These are phyloP conservation scores for Caenorhabditis latens DNA, from an alignment of 1,140 invertebrate species.

Conservation along the genomic window DNA sequence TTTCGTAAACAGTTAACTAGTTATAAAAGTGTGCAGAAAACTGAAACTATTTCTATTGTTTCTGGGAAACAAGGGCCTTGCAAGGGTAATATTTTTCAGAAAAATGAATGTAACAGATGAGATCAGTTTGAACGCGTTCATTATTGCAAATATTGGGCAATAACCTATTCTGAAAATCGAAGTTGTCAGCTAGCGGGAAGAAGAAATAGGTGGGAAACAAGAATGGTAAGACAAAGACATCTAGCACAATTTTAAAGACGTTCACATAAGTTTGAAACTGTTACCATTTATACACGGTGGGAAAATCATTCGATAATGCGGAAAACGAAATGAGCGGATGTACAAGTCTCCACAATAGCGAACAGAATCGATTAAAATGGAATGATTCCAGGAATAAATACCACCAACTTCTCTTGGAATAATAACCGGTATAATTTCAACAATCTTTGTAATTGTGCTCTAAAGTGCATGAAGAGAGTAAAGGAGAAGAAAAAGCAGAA, in stretches of 20 bases:
- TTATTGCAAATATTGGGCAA: too few species aligned
- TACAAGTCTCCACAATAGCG: neutral
- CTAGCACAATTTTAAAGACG: slow-evolving; percentile 4
- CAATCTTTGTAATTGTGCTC: neutral
- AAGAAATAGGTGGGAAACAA: too few species aligned
- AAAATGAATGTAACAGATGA: too few species aligned
- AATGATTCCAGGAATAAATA: neutral
- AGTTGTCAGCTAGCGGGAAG: too few species aligned
- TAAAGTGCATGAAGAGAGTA: slow-evolving; percentile 8
- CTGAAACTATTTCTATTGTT: too few species aligned
- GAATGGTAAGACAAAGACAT: slow-evolving; percentile 8
- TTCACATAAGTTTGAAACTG: neutral
- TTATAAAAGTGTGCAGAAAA: too few species aligned
- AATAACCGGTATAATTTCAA: neutral
- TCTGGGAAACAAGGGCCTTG: too few species aligned
- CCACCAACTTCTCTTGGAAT: neutral
- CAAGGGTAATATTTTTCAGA: too few species aligned
- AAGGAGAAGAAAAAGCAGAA: neutral
- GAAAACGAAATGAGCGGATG: neutral
- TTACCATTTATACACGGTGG: neutral
- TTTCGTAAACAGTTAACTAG: too few species aligned
- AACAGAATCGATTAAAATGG: neutral
- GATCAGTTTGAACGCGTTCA: too few species aligned
- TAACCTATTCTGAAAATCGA: too few species aligned
- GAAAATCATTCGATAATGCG: neutral